Evolutionary conservation across 2,113 vertebrate species (phyloP).

Genomic region (Synodontis membranacea): DNA sequence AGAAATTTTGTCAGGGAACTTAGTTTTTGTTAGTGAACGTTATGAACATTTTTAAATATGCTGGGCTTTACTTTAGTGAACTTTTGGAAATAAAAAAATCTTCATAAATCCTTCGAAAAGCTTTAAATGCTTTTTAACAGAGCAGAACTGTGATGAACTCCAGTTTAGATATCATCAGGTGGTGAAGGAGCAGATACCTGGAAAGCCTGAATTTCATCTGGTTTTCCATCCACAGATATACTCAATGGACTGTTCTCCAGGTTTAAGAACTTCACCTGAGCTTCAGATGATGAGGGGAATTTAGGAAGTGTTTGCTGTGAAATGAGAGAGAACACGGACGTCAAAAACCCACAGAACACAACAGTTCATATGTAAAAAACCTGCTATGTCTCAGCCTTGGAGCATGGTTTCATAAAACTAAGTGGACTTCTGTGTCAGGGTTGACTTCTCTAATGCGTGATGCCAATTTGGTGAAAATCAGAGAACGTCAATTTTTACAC

Average conservation of each 20-base stretch:
- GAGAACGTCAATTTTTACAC: too few relatives aligned
- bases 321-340: not conserved
- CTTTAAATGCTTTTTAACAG: not conserved
- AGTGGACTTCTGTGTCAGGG: too few relatives aligned
- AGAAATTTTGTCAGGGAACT: not conserved
- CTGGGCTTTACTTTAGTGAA: not conserved
- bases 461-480: too few relatives aligned
- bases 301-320: conserved; percentile 74
- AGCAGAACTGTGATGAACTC: not conserved
- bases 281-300: conserved; percentile 71
- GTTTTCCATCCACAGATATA: not conserved
- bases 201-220: conserved; percentile 1
- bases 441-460: too few relatives aligned
- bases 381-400: not conserved
- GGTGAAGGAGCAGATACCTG: conserved; percentile 49
- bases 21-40: not conserved
- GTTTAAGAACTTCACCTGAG: conserved; percentile 84
- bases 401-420: too few relatives aligned
- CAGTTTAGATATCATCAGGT: not conserved
- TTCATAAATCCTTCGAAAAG: not conserved
- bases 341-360: not conserved
- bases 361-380: not conserved
- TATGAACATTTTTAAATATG: not conserved
- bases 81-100: not conserved
- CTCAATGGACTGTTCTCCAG: not conserved